Base-by-base conservation (phyloP, 2,113 vertebrate genomes). In the Tragelaphus imberbis region DNA sequence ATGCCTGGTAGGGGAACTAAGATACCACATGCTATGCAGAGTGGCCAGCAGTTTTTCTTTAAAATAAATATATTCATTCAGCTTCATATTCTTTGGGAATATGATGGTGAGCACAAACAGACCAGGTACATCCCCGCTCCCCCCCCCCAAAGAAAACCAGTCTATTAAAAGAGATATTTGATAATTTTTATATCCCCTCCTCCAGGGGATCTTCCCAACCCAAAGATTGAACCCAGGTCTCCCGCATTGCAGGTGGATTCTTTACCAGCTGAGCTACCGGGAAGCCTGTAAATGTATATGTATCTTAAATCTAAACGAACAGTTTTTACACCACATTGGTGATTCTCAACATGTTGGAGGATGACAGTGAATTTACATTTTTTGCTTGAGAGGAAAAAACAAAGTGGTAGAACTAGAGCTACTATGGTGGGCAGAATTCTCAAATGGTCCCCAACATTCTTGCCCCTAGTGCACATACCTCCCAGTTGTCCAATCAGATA, bases 281-380 rank as follows among this genome's bases (percentile, higher is more conserved):
- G 71, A 44, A 75, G 12, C 23, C 36, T 3, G 12, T 44, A 84
- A 55, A 58, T 93, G 7, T 91, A 5, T 61, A 16, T 68, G 51
- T 84, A 28, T 84, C 80, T 95, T 94, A 95, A 94, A 61, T 79
- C 33, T n/a, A 82, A n/a, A 96, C 63, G 81, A 61, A 63, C 40
- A 87, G 17, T 55, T 68, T 97, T 91, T 53, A 59, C 0, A 71
- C 36, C 28, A 10, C 59, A 3, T 65, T 84, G 33, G 21, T 82
- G 59, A 59, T 88, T 94, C 59, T 63, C 19, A 92, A 58, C 0
- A 3, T 19, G 13, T 7, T 79, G 44, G 23, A 19, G 47, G 19
- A 68, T 40, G 40, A 91, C 61, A 14, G 8, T 81, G 15, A 95
- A 55, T 95, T 84, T 47, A 82, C 55, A 19, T 91, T 21, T 36